Evolutionary conservation across 2,888 invertebrate genomes (phyloP).

Genomic region (Plagodis dolabraria): DNA sequence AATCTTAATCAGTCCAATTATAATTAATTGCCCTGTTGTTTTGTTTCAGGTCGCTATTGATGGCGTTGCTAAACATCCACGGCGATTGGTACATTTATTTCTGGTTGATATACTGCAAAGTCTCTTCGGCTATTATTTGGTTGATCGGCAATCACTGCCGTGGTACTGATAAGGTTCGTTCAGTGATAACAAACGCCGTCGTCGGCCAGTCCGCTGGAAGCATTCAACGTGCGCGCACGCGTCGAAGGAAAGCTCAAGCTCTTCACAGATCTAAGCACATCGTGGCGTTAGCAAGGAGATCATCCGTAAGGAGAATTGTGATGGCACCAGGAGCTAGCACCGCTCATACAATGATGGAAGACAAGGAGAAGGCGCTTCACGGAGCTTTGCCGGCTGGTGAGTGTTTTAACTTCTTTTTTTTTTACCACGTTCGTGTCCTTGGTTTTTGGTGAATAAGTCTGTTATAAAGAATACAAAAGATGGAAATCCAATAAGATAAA

Average conservation of each 20-base stretch:
- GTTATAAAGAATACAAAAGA: too few relatives aligned
- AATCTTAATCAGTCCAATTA: not conserved
- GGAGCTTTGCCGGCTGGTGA: constrained; percentile 66
- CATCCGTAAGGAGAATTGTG: constrained; percentile 74
- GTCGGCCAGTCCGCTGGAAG: constrained; percentile 73
- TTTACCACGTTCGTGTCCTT: not conserved
- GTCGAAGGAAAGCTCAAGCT: constrained; percentile 67
- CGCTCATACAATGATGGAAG: constrained; percentile 82
- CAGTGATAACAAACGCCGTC: constrained; percentile 75
- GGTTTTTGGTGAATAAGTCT: not conserved
- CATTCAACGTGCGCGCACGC: constrained; percentile 80
- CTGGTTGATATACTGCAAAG: constrained; percentile 76
- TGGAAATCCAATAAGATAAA: too few relatives aligned
- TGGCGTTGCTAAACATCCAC: constrained; percentile 75
- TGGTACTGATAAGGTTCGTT: constrained; percentile 77
- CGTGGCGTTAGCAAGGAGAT: constrained; percentile 75
- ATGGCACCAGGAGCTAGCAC: constrained; percentile 86
- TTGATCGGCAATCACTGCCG: constrained; percentile 78
- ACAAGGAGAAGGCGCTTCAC: constrained; percentile 77
- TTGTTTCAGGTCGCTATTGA: constrained; percentile 79
- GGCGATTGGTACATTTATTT: constrained; percentile 74
- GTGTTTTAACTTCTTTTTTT: constrained; percentile 34
- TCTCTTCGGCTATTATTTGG: constrained; percentile 76
- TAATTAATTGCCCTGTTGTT: constrained; percentile 12
- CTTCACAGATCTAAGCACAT: constrained; percentile 70